A percentile compares a stretch with the other conserved stretches of the same genome.
phyloP scores from a whole-genome alignment of 1,140 invertebrate species.

The Tetragonula clypearis region DNA sequence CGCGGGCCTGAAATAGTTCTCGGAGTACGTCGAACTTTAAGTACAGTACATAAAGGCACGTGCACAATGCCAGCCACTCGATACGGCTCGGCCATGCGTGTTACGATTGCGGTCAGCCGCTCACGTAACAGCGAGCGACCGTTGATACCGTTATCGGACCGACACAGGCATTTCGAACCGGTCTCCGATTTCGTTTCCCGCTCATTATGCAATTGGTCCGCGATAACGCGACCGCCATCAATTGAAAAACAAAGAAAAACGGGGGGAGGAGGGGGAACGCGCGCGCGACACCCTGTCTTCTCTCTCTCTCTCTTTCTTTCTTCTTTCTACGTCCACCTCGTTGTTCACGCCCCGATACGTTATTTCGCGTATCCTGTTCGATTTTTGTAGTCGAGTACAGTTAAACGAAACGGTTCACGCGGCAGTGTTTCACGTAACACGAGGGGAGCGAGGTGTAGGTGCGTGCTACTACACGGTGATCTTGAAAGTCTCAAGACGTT shows the following conservation, averaged over 20 bases:
- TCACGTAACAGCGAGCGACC: constrained; percentile 59
- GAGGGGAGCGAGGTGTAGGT: too few relatives aligned
- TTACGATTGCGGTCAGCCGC: constrained; percentile 59
- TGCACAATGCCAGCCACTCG: constrained; percentile 59
- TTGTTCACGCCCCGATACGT: not conserved
- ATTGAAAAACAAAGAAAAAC: constrained; percentile 4
- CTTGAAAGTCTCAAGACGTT: not conserved
- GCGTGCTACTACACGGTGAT: not conserved
- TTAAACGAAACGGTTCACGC: constrained; percentile 3
- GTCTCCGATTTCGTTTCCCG: constrained; percentile 68
- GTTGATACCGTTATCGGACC: constrained; percentile 76
- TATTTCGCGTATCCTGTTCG: not conserved
- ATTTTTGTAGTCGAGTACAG: not conserved
- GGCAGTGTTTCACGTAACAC: too few relatives aligned
- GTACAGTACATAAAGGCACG: constrained; percentile 60
- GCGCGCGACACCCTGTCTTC: not conserved
- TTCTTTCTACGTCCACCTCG: not conserved
- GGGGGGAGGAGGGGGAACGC: too few relatives aligned
- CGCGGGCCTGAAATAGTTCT: constrained; percentile 58
- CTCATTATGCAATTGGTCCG: constrained; percentile 59
- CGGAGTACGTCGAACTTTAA: constrained; percentile 64
- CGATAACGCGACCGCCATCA: constrained; percentile 52
- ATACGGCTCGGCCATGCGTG: constrained; percentile 57
- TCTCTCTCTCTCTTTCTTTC: not conserved
- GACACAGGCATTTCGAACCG: constrained; percentile 70